phyloP scores from a whole-genome alignment of 2,888 invertebrate species.

The Muscina levida region DNA sequence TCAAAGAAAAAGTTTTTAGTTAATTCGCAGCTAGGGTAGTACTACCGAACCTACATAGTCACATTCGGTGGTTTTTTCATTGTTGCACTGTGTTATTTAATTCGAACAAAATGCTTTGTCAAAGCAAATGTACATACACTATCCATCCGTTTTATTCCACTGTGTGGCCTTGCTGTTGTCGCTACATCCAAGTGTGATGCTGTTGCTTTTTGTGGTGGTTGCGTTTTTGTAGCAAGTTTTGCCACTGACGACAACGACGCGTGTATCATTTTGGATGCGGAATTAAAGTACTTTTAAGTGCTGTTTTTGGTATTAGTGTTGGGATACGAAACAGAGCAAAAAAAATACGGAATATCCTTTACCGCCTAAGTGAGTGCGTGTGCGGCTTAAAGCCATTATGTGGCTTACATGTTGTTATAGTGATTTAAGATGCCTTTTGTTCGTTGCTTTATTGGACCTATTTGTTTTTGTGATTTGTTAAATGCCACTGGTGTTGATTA shows the following conservation, averaged over 20 bases:
- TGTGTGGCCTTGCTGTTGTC: not conserved
- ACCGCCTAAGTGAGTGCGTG: not conserved
- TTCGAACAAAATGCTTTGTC: too few species aligned
- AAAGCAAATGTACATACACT: too few species aligned
- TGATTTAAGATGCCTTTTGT: conserved; percentile 1
- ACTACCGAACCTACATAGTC: too few species aligned
- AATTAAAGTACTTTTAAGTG: conserved; percentile 46
- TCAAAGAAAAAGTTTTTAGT: too few species aligned
- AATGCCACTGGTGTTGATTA: not conserved
- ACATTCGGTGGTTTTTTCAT: too few species aligned
- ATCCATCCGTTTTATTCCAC: too few species aligned
- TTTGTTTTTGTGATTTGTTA: conserved; percentile 29
- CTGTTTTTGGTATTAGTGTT: conserved; percentile 45
- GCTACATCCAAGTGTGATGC: not conserved
- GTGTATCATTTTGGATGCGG: conserved; percentile 34
- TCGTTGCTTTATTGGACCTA: conserved; percentile 22
- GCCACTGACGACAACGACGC: not conserved
- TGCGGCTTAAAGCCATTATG: conserved; percentile 24
- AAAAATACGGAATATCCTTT: conserved; percentile 30
- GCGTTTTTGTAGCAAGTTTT: not conserved
- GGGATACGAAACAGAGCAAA: conserved; percentile 20
- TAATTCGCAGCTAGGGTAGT: too few species aligned
- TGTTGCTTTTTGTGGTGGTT: conserved; percentile 10
- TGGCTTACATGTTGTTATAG: too few species aligned
- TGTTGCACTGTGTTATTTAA: too few species aligned